phyloP scores from a whole-genome alignment of 2,797 vertebrate genomes.

The Pipistrellus pipistrellus region DNA sequence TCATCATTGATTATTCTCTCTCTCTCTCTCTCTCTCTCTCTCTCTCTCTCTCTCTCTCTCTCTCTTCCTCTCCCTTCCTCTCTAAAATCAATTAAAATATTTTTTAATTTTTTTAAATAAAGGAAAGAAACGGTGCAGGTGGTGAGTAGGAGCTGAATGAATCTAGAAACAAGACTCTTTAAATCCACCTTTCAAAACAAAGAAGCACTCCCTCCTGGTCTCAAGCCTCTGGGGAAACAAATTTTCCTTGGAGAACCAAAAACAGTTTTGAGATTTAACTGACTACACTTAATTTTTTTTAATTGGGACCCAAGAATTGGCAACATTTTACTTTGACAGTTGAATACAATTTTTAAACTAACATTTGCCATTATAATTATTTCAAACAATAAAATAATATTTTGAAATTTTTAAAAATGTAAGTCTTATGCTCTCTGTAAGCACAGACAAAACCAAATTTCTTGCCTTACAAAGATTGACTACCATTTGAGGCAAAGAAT shows the following conservation, averaged over 20 bases:
- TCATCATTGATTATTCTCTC: too few relatives aligned
- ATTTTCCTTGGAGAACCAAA: conserved; percentile 1
- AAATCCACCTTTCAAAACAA: neutral
- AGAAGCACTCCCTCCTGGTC: neutral
- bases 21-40: too few relatives aligned
- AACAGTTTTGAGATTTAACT: conserved; percentile 39
- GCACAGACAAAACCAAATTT: conserved; percentile 25
- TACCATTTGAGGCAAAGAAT: conserved; percentile 10
- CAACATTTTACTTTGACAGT: conserved; percentile 29
- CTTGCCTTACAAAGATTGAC: neutral
- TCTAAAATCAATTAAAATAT: too few relatives aligned
- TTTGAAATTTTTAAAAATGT: conserved; percentile 5
- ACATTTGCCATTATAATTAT: conserved; percentile 16
- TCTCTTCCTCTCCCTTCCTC: too few relatives aligned
- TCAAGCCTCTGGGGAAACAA: neutral
- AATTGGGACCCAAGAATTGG: neutral
- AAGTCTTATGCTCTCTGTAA: neutral
- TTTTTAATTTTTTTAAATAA: neutral
- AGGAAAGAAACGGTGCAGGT: neutral
- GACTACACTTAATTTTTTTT: neutral
- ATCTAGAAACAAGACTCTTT: neutral
- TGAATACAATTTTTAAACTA: neutral
- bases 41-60: too few relatives aligned
- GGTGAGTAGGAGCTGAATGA: neutral
- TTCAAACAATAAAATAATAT: conserved; percentile 49